Evolutionary conservation across 37 sponge, comb jelly and placozoan genomes (phyloP).

Genomic region (Cladorhizidae sp.): DNA sequence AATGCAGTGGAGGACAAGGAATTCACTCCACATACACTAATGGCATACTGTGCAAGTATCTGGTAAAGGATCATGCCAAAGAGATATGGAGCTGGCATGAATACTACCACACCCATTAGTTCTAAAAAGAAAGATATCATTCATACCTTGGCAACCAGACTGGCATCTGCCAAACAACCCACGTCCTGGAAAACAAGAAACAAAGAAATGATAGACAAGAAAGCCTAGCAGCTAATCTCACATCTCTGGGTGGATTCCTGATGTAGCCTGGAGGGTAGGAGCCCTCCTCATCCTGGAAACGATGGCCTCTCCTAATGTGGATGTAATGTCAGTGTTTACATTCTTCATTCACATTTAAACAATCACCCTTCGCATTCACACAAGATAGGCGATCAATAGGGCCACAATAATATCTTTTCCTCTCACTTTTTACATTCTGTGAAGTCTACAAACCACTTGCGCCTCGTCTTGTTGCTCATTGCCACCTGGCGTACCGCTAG

Average conservation of each 20-base stretch:
- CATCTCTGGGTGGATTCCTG: constrained; percentile 31
- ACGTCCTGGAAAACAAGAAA: constrained; percentile 28
- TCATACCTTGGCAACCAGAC: constrained; percentile 55
- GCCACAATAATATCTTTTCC: not conserved
- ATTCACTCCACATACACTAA: too few relatives aligned
- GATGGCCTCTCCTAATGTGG: constrained; percentile 5
- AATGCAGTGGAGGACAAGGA: too few relatives aligned
- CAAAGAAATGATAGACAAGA: not conserved
- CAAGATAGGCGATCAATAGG: too few relatives aligned
- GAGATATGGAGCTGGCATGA: too few relatives aligned
- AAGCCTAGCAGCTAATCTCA: not conserved
- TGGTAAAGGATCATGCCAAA: too few relatives aligned
- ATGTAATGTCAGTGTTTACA: too few relatives aligned
- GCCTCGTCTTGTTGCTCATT: constrained; percentile 32
- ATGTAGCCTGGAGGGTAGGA: constrained; percentile 54
- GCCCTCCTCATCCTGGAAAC: constrained; percentile 6
- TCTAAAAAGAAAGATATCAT: not conserved
- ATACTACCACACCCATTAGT: too few relatives aligned
- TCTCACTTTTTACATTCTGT: constrained; percentile 45
- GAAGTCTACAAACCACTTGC: constrained; percentile 61
- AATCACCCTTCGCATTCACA: too few relatives aligned
- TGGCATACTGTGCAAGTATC: too few relatives aligned
- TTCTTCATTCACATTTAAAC: too few relatives aligned
- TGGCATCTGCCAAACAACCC: constrained; percentile 22
- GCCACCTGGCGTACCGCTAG: too few relatives aligned